Evolutionary conservation across 2,797 vertebrate species (phyloP), one percentile per base, ranked within the genome.

Genomic region (Echiichthys vipera): DNA sequence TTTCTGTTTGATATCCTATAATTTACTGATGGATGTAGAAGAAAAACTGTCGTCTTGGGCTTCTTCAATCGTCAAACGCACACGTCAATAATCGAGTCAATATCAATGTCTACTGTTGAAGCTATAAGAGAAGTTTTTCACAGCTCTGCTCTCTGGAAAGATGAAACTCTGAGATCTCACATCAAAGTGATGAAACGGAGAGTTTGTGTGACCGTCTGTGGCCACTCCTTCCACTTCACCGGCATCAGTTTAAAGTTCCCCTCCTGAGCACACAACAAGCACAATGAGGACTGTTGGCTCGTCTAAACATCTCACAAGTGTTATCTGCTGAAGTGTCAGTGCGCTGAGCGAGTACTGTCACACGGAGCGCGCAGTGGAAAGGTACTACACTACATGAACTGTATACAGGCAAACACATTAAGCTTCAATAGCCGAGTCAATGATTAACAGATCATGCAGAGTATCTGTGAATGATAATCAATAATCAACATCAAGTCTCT

Each of bases 141-240:
- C 9, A 45, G 8, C 15, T 61, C 17, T 34, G 1, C 10, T 42
- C 7, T 15, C 30, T 62, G 13, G 4, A 29, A 39, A 42, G 40
- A 47, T 25, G 7, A 37, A 51, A 37, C n/a, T 36, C 46, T 51
- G 13, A 15, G 17, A 42, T 22, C n/a, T 71, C 71, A 45, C 47
- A 24, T 12, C 37, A 6, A 42, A 12, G 18, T 0, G 59, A 61
- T 59, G 43, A 73, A 63, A 32, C 39, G 46, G 2, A 30, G 54
- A 29, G 36, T 74, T 17, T 37, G 62, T 43, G 5, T 39, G 34
- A 39, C 46, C 1, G 11, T 17, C 27, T 22, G 15, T 2, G 55
- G 56, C 64, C 81, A 42, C 73, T 12, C 78, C 84, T 71, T 36
- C 7, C 56, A 54, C 57, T 70, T 57, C 67, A 61, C 24, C 5